phyloP scores from a whole-genome alignment of 2,113 vertebrate species.

The Eulemur macaco region DNA sequence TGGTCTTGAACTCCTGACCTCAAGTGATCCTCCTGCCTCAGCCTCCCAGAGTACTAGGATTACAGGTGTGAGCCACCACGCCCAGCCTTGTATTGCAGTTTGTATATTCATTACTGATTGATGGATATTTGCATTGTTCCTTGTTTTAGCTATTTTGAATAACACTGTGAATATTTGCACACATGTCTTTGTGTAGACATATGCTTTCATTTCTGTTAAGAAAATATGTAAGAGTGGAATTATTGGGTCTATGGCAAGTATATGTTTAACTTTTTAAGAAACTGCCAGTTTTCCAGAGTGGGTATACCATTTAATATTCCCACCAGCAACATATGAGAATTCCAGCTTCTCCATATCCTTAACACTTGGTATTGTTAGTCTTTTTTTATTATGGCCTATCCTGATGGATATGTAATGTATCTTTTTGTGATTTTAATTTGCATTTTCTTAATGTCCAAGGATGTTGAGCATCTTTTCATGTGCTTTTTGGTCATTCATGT shows the following conservation, averaged over 20 bases:
- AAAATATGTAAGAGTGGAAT: neutral
- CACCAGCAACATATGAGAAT: neutral
- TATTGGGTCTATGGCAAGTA: neutral
- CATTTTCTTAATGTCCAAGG: neutral
- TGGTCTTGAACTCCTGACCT: too few relatives aligned
- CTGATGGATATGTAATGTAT: neutral
- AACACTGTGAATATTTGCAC: neutral
- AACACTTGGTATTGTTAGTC: neutral
- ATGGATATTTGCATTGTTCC: neutral
- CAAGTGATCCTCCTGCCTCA: too few relatives aligned
- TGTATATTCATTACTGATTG: neutral
- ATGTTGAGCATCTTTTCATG: neutral
- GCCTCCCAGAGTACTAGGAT: too few relatives aligned
- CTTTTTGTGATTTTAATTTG: neutral
- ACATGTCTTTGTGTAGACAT: neutral
- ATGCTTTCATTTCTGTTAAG: neutral
- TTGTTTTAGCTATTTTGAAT: neutral
- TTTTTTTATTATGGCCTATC: neutral
- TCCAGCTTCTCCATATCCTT: neutral
- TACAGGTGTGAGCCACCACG: too few relatives aligned
- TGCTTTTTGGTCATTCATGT: neutral
- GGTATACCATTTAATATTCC: neutral
- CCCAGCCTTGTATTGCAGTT: neutral
- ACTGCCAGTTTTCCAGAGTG: neutral
- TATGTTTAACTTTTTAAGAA: neutral